A percentile compares a stretch with the other conserved stretches of the same genome.
Conservation (phyloP, 2,113 vertebrate species). For the Nerophis ophidion region DNA sequence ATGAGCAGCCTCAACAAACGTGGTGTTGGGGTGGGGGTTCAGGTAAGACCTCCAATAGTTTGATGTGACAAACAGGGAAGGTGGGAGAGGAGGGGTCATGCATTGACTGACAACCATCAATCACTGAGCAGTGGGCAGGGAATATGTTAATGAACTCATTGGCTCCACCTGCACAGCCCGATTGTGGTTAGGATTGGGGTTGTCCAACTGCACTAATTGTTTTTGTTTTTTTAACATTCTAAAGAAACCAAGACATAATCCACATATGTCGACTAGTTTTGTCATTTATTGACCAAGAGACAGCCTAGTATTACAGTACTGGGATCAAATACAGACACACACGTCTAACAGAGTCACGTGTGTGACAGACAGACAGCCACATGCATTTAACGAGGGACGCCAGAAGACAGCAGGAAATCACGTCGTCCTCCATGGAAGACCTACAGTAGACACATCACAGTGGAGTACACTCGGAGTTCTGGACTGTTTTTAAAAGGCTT, state of each 20-base stretch:
- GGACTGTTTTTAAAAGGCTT: background rate
- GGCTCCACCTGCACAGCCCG: background rate
- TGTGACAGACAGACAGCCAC: background rate
- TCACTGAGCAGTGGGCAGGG: slow-evolving; percentile 26
- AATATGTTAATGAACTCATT: background rate
- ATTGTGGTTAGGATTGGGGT: no score
- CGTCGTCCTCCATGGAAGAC: background rate
- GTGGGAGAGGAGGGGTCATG: slow-evolving; percentile 26
- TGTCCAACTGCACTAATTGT: no score
- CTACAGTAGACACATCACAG: background rate
- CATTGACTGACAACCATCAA: slow-evolving; percentile 33
- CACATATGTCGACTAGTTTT: background rate
- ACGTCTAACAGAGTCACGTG: background rate
- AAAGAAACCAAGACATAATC: background rate
- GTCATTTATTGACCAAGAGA: slow-evolving; percentile 40
- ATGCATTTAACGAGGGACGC: background rate
- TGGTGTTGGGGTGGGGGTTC: slow-evolving; percentile 9
- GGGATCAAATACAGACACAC: slow-evolving; percentile 2
- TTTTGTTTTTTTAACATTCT: no score
- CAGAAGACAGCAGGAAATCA: background rate
- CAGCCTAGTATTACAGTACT: background rate
- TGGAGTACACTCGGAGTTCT: background rate
- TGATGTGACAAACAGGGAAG: slow-evolving; percentile 10
- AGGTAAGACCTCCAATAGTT: slow-evolving; percentile 34
- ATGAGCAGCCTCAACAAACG: background rate